phyloP scores from a whole-genome alignment of 2,888 invertebrate species.

The Agrotis exclamationis region DNA sequence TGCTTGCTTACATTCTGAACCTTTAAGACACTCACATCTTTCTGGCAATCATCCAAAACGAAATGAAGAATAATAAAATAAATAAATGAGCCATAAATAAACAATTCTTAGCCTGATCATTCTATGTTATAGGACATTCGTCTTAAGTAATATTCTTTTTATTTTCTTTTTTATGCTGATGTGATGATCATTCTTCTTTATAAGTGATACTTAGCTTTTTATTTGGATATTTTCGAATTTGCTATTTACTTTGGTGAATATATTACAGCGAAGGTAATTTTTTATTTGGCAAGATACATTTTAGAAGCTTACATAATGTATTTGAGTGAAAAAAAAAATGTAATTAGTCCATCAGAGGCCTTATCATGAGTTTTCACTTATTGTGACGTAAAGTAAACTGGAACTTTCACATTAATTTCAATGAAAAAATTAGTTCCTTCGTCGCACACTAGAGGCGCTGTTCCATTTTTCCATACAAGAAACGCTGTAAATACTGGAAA shows the following conservation, averaged over 20 bases:
- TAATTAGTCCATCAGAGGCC: too few species aligned
- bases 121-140: constrained; percentile 40
- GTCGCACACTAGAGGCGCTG: too few species aligned
- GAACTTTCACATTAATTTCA: too few species aligned
- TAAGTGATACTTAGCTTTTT: constrained; percentile 43
- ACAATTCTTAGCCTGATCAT: constrained; percentile 38
- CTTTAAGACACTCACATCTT: constrained; percentile 1
- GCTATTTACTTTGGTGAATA: constrained; percentile 1
- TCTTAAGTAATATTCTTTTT: constrained; percentile 41
- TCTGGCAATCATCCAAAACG: constrained; percentile 36
- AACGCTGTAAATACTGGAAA: too few species aligned
- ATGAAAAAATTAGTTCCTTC: too few species aligned
- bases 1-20: too few species aligned
- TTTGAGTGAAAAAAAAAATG: too few species aligned
- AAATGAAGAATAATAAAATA: constrained; percentile 17
- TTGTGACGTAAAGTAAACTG: too few species aligned
- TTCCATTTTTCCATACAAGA: too few species aligned
- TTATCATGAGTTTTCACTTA: too few species aligned
- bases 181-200: constrained; percentile 26
- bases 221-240: constrained; percentile 8
- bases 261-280: too few species aligned
- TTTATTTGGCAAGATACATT: background rate
- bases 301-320: background rate
- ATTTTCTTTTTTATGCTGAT: constrained; percentile 41
- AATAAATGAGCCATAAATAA: constrained; percentile 35